Conservation (phyloP, 2,888 invertebrate genomes). For the Himalopsyche tibetana region DNA sequence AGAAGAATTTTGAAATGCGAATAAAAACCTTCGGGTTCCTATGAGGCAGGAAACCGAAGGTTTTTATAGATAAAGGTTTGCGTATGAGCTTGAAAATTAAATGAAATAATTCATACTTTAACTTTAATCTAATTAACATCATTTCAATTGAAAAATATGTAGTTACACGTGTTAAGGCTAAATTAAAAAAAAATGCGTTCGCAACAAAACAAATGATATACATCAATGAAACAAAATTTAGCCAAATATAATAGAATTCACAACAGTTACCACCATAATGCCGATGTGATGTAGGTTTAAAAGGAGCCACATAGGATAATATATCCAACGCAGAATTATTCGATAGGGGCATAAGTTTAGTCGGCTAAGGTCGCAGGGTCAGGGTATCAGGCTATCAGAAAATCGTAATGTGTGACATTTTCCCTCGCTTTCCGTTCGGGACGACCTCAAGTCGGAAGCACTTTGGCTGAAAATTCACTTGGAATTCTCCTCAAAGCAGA, state of each 20-base stretch:
- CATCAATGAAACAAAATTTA: not conserved
- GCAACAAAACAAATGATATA: not conserved
- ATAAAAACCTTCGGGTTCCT: too few relatives aligned
- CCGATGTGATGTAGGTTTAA: conserved; percentile 19
- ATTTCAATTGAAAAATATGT: too few relatives aligned
- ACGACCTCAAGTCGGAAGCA: conserved; percentile 30
- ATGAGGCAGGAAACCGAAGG: too few relatives aligned
- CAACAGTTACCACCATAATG: not conserved
- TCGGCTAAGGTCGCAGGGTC: not conserved
- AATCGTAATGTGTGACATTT: conserved; percentile 28
- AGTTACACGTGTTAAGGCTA: too few relatives aligned
- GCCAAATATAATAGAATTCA: not conserved
- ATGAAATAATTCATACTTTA: too few relatives aligned
- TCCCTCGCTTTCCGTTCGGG: conserved; percentile 8
- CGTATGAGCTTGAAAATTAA: too few relatives aligned
- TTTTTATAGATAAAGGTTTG: too few relatives aligned
- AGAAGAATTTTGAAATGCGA: too few relatives aligned
- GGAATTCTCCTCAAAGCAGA: not conserved
- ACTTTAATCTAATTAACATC: too few relatives aligned
- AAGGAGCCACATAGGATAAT: not conserved
- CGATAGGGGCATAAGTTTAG: conserved; percentile 21
- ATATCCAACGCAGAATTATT: conserved; percentile 13
- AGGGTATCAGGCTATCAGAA: conserved; percentile 15
- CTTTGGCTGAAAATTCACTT: conserved; percentile 15
- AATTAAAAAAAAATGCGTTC: not conserved